Conservation (phyloP, 2,797 vertebrate species). For the Cetoscarus ocellatus region DNA sequence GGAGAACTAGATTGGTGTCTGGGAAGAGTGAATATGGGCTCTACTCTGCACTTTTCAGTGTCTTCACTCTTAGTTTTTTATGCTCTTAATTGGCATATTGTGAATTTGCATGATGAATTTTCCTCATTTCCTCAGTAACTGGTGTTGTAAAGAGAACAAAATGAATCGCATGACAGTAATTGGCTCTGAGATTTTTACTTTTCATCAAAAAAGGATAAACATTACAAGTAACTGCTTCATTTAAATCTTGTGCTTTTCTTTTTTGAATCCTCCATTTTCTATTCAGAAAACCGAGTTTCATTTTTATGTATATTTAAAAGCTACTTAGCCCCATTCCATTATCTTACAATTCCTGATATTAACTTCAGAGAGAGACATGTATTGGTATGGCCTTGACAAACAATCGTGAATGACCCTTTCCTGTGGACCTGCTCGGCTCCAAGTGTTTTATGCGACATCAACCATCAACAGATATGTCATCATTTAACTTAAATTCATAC, state of each 20-base stretch:
- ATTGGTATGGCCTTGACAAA: no score
- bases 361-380: no score
- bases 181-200: not conserved
- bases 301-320: constrained; percentile 1
- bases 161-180: not conserved
- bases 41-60: constrained; percentile 39
- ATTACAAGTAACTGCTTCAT: not conserved
- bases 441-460: no score
- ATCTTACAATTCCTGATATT: no score
- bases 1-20: constrained; percentile 28
- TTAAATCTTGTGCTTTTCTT: constrained; percentile 3
- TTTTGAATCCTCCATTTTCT: not conserved
- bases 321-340: not conserved
- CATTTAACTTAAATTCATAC: no score
- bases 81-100: constrained; percentile 38
- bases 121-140: not conserved
- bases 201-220: not conserved
- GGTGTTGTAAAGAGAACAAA: not conserved
- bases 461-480: no score
- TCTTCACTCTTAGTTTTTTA: constrained; percentile 27
- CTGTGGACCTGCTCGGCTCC: no score
- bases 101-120: not conserved
- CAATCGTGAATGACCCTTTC: no score
- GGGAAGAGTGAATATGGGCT: constrained; percentile 16
- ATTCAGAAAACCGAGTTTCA: not conserved